Percentiles rank a stretch among this genome's conserved stretches.
These are phyloP conservation scores for Eupithecia exiguata DNA, from an alignment of 2,888 invertebrate species.

Conservation along the genomic window DNA sequence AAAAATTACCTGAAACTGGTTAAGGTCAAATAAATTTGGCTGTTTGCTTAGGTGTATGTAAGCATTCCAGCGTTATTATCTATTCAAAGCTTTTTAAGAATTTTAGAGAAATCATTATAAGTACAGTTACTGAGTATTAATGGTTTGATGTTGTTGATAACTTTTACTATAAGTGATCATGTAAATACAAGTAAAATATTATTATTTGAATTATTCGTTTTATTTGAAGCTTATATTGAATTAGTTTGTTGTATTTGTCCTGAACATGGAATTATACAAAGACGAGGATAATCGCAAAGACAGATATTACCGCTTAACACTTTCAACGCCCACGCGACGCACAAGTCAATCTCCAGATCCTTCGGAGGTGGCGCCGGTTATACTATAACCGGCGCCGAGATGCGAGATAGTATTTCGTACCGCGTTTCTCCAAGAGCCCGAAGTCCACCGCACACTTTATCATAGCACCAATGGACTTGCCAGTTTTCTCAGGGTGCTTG, in stretches of 20 bases:
- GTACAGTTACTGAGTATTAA: conserved; percentile 73
- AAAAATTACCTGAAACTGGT: conserved; percentile 47
- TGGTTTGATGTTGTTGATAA: conserved; percentile 73
- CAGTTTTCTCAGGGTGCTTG: conserved; percentile 54
- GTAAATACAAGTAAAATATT: conserved; percentile 81
- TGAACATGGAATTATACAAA: neutral
- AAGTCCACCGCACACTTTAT: conserved; percentile 65
- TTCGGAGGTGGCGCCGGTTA: neutral
- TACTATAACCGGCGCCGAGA: neutral
- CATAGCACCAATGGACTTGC: conserved; percentile 60
- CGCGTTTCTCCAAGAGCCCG: conserved; percentile 60
- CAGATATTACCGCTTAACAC: neutral
- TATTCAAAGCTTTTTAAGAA: conserved; percentile 57
- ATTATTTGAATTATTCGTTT: conserved; percentile 65
- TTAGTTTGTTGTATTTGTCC: neutral
- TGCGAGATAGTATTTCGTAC: conserved; percentile 56
- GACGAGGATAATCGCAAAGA: neutral
- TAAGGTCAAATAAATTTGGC: conserved; percentile 43
- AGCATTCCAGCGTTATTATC: conserved; percentile 74
- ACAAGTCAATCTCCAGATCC: neutral
- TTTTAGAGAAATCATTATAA: conserved; percentile 65
- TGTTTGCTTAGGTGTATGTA: conserved; percentile 62
- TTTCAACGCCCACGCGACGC: neutral
- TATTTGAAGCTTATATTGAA: neutral
- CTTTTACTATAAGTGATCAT: conserved; percentile 75